These are phyloP conservation scores for Pseudochaenichthys georgianus DNA, from an alignment of 2,797 vertebrate genomes.

Conservation along the genomic window DNA sequence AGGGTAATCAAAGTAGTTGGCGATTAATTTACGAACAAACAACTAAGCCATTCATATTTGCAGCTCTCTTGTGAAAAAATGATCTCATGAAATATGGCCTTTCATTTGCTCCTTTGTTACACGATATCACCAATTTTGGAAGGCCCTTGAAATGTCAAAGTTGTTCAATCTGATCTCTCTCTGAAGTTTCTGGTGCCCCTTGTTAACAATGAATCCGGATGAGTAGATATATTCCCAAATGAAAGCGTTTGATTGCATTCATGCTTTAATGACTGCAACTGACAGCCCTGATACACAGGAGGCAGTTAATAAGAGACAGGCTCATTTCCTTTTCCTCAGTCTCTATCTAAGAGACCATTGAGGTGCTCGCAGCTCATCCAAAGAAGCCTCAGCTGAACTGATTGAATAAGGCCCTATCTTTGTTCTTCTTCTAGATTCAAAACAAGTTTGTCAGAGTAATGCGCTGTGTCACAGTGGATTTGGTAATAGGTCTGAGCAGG, in stretches of 20 bases:
- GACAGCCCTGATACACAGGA: constrained; percentile 58
- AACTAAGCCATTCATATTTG: not conserved
- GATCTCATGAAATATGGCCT: not conserved
- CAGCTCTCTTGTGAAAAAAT: not conserved
- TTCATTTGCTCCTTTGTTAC: not conserved
- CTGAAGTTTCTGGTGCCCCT: constrained; percentile 13
- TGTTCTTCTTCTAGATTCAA: constrained; percentile 38
- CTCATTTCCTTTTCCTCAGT: constrained; percentile 56
- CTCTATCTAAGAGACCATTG: constrained; percentile 43
- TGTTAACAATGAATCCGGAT: constrained; percentile 38
- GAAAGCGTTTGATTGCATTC: constrained; percentile 57
- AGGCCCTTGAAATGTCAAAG: not conserved
- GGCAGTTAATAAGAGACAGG: constrained; percentile 56
- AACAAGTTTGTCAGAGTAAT: constrained; percentile 40
- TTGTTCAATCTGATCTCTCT: constrained; percentile 25
- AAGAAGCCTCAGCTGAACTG: constrained; percentile 36
- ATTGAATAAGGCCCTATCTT: constrained; percentile 40
- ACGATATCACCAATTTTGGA: not conserved
- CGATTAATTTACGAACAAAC: too few relatives aligned
- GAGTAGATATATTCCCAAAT: constrained; percentile 38
- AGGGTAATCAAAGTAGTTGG: too few relatives aligned
- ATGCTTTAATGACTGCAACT: constrained; percentile 56
- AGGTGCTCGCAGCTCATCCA: constrained; percentile 43
- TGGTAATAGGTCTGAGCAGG: not conserved
- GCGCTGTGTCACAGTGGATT: constrained; percentile 28